A percentile compares a stretch with the other conserved stretches of the same genome.
These are phyloP conservation scores for Leiothrix lutea DNA, from an alignment of 2,113 vertebrate genomes.

Conservation along the genomic window DNA sequence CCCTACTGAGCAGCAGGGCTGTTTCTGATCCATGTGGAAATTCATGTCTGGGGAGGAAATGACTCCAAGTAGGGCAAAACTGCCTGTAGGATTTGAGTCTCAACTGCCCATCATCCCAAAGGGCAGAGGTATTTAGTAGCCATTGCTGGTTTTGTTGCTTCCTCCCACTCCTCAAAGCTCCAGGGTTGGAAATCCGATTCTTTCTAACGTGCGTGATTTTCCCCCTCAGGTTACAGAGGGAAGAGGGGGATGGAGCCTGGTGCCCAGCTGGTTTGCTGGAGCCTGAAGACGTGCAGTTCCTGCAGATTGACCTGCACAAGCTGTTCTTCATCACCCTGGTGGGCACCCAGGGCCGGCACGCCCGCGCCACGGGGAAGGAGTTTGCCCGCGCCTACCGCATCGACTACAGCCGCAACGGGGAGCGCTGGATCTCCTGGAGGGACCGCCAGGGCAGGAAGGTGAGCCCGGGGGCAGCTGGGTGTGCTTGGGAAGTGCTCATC, in stretches of 20 bases:
- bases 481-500: background rate
- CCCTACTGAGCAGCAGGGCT: background rate
- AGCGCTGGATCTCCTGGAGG: conserved; percentile 85
- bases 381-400: conserved; percentile 84
- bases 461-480: background rate
- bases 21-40: background rate
- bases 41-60: background rate
- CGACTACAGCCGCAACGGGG: conserved; percentile 85
- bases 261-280: conserved; percentile 83
- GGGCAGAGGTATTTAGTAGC: background rate
- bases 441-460: conserved; percentile 81
- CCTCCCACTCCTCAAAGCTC: background rate
- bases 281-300: conserved; percentile 84
- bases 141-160: background rate
- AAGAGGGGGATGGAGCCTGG: conserved; percentile 91
- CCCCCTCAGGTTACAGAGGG: conserved; percentile 78
- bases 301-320: conserved; percentile 85
- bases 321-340: conserved; percentile 87
- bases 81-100: background rate
- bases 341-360: conserved; percentile 88
- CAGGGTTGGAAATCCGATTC: rapidly evolving
- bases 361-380: conserved; percentile 83
- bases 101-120: background rate
- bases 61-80: background rate
- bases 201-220: rapidly evolving